Conservation (phyloP, 2,113 vertebrate genomes). For the Indicator indicator region DNA sequence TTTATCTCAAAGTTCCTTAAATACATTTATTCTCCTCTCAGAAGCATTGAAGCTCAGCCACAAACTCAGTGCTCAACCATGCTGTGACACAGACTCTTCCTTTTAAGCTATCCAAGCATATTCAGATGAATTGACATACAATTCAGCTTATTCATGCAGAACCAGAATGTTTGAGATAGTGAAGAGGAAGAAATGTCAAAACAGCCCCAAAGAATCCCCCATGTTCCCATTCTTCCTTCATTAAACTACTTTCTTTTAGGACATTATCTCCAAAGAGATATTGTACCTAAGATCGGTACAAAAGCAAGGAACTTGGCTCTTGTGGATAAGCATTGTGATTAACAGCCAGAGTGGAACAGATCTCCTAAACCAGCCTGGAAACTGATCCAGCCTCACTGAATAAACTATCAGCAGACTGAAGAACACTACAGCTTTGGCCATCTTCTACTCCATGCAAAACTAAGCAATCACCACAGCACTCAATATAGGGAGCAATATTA, state of each 20-base stretch:
- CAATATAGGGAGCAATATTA: neutral
- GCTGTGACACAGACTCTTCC: neutral
- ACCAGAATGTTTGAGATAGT: neutral
- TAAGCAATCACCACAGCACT: neutral
- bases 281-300: neutral
- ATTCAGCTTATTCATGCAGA: neutral
- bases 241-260: neutral
- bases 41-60: neutral
- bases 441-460: neutral
- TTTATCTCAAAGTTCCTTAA: neutral
- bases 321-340: neutral
- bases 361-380: neutral
- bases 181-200: neutral
- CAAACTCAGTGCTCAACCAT: neutral
- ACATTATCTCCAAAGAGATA: neutral
- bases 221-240: neutral
- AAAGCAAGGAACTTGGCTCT: neutral
- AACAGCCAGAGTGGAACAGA: neutral
- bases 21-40: neutral
- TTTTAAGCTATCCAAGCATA: neutral
- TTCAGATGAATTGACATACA: neutral
- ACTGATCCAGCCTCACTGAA: neutral
- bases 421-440: neutral
- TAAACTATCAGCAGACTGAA: neutral
- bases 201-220: neutral